Percentiles rank a stretch among this genome's conserved stretches.
Evolutionary conservation across 2,797 vertebrate genomes (phyloP).

Genomic region (Molothrus ater): DNA sequence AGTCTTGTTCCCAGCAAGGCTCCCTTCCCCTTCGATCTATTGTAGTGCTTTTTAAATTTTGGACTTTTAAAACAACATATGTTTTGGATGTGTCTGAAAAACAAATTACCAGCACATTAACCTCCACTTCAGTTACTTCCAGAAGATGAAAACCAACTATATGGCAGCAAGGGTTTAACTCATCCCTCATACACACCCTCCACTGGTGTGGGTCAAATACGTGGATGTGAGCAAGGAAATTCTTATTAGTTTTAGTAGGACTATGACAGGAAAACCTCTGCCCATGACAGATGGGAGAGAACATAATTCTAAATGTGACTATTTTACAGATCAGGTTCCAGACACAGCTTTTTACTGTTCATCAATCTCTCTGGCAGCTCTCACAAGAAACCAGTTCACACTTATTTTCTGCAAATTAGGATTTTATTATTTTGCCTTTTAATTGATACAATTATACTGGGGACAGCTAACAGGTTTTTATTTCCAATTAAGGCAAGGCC

Average conservation of each 20-base stretch:
- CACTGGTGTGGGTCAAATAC: neutral
- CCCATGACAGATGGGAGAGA: neutral
- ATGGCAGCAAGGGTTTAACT: neutral
- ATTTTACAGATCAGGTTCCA: neutral
- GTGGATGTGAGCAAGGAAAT: neutral
- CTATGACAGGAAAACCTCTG: neutral
- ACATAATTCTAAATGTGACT: neutral
- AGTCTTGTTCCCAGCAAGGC: slow-evolving; percentile 76
- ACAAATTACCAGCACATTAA: neutral
- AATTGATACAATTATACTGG: neutral
- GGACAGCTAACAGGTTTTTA: neutral
- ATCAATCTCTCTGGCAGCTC: neutral
- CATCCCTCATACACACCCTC: neutral
- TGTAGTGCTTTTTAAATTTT: slow-evolving; percentile 70
- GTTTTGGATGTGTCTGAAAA: slow-evolving; percentile 64
- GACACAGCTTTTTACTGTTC: neutral
- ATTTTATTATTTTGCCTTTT: neutral
- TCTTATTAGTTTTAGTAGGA: neutral
- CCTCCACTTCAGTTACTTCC: neutral
- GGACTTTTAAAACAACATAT: slow-evolving; percentile 74
- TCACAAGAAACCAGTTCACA: neutral
- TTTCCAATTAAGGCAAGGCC: neutral
- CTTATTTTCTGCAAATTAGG: neutral
- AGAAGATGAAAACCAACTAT: neutral
- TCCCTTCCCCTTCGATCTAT: slow-evolving; percentile 56